Evolutionary conservation across 2,113 vertebrate species (phyloP).

Genomic region (Thalassarche chlororhynchos): DNA sequence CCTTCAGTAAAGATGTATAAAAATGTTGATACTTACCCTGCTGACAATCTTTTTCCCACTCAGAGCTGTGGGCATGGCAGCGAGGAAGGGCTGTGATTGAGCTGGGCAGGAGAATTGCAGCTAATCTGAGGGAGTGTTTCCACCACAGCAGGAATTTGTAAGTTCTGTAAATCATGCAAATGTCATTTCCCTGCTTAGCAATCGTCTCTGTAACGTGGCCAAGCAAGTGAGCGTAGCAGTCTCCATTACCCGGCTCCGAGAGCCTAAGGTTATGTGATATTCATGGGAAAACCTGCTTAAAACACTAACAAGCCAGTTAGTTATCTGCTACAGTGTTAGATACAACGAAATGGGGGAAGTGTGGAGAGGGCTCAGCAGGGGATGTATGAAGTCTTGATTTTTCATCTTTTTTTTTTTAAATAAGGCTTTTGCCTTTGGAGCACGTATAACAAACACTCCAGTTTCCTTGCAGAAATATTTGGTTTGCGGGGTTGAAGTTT

Average conservation of each 20-base stretch:
- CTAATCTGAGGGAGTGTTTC: neutral
- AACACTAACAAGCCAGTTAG: neutral
- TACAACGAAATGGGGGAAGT: neutral
- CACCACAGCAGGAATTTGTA: neutral
- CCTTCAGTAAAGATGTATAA: neutral
- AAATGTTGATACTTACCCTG: neutral
- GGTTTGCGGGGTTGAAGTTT: neutral
- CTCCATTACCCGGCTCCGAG: neutral
- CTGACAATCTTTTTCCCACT: neutral
- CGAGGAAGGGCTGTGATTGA: neutral
- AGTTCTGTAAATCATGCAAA: neutral
- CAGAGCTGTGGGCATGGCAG: neutral
- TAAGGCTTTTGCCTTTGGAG: neutral
- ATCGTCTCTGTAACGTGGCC: neutral
- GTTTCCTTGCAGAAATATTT: neutral
- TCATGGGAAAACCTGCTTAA: slow-evolving; percentile 15
- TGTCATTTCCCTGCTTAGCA: neutral
- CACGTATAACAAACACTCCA: no score
- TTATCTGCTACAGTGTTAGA: neutral
- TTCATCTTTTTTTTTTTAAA: neutral
- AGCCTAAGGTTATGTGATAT: slow-evolving; percentile 1
- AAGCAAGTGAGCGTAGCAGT: neutral
- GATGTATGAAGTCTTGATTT: neutral
- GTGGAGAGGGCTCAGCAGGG: neutral
- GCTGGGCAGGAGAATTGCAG: neutral